phyloP scores from a whole-genome alignment of 1,140 invertebrate genomes.

The Spodoptera frugiperda region DNA sequence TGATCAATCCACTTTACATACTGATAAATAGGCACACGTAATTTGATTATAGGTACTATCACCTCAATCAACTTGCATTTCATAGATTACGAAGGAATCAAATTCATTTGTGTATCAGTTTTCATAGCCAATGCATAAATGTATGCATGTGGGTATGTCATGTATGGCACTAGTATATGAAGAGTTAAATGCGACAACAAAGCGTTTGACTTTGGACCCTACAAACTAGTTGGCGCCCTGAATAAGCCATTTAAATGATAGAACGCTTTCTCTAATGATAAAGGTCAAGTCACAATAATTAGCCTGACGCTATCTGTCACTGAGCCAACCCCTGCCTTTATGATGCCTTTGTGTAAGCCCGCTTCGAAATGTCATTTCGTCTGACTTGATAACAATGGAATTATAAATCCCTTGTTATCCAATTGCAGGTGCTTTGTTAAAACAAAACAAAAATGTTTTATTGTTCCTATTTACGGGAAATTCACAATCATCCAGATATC shows the following conservation, averaged over 20 bases:
- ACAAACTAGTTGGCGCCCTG: background rate
- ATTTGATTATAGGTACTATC: background rate
- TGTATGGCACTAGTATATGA: too few relatives aligned
- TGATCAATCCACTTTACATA: too few relatives aligned
- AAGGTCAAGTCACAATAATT: slow-evolving; percentile 36
- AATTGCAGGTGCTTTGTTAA: too few relatives aligned
- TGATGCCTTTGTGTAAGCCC: slow-evolving; percentile 19
- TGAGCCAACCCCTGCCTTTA: slow-evolving; percentile 16
- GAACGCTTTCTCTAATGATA: slow-evolving; percentile 36
- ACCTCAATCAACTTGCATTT: background rate
- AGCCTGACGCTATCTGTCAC: slow-evolving; percentile 17
- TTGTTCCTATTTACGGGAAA: too few relatives aligned
- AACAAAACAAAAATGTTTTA: too few relatives aligned
- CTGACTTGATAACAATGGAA: slow-evolving; percentile 21
- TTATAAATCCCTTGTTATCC: background rate
- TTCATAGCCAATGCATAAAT: too few relatives aligned
- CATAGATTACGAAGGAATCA: background rate
- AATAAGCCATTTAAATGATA: slow-evolving; percentile 20
- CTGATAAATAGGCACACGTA: background rate
- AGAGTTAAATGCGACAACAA: background rate
- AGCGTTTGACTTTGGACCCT: background rate
- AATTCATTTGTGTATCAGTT: background rate
- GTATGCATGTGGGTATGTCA: too few relatives aligned
- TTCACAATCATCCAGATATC: too few relatives aligned
- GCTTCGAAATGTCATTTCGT: slow-evolving; percentile 5